phyloP scores from a whole-genome alignment of 2,113 vertebrate genomes.

The Heliornis fulica region DNA sequence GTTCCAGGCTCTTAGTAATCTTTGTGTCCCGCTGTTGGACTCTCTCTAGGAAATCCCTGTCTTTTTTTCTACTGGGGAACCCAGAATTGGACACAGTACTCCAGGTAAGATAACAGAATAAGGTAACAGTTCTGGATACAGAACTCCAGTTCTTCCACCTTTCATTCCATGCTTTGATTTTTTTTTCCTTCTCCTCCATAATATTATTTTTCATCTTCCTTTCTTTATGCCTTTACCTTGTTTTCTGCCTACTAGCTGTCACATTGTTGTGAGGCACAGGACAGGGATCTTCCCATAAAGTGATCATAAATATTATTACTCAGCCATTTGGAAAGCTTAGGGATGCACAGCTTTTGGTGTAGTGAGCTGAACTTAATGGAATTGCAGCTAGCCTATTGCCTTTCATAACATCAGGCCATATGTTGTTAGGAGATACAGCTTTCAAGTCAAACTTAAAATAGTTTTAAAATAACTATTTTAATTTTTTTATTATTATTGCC shows the following conservation, averaged over 20 bases:
- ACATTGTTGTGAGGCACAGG: background rate
- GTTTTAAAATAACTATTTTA: too few relatives aligned
- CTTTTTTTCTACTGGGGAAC: too few relatives aligned
- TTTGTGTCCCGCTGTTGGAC: too few relatives aligned
- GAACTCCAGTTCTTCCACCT: background rate
- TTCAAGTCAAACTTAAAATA: background rate
- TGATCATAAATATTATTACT: background rate
- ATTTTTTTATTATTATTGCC: background rate
- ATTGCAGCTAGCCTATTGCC: background rate
- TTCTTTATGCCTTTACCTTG: background rate
- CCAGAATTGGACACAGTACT: too few relatives aligned
- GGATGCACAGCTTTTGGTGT: background rate
- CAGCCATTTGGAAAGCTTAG: background rate
- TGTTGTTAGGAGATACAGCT: rapidly evolving
- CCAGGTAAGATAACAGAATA: too few relatives aligned
- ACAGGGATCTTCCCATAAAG: background rate
- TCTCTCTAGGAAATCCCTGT: too few relatives aligned
- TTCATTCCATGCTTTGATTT: background rate
- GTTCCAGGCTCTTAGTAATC: too few relatives aligned
- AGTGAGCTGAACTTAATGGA: background rate
- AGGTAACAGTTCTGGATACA: too few relatives aligned
- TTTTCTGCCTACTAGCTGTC: background rate
- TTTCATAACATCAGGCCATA: background rate
- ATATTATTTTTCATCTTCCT: background rate
- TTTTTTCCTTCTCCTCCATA: background rate